These are phyloP conservation scores for Papilio dardanus DNA, from an alignment of 1,140 invertebrate genomes.

Conservation along the genomic window DNA sequence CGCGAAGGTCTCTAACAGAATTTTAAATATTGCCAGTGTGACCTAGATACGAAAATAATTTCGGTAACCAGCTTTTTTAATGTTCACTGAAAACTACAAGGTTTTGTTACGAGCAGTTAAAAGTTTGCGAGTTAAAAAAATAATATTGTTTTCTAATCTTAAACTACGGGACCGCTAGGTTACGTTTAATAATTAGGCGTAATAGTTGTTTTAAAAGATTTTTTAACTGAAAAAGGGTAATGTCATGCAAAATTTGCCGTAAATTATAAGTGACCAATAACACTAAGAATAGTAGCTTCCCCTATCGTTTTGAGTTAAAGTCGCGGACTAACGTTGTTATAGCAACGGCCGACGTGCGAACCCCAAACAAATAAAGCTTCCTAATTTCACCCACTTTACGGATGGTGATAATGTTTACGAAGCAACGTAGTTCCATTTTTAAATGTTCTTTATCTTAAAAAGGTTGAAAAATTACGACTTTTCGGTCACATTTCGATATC, in stretches of 20 bases:
- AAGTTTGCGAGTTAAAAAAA: neutral
- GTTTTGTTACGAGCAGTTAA: neutral
- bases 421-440: neutral
- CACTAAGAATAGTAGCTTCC: neutral
- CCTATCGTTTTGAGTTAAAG: neutral
- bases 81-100: constrained; percentile 27
- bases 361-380: constrained; percentile 18
- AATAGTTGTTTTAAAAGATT: neutral
- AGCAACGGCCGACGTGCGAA: neutral
- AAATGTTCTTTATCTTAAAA: neutral
- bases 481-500: too few species aligned
- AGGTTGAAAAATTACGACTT: too few species aligned
- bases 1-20: constrained; percentile 22
- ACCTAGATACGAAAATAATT: constrained; percentile 37
- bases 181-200: neutral
- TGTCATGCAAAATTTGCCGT: neutral
- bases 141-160: neutral
- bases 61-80: constrained; percentile 30
- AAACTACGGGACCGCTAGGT: neutral
- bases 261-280: neutral
- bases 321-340: neutral
- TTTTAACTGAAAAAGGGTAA: neutral
- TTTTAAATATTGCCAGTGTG: constrained; percentile 30
- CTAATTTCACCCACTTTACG: neutral
- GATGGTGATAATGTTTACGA: neutral